Conservation (phyloP, 2,113 vertebrate genomes). For the Osmerus mordax region DNA sequence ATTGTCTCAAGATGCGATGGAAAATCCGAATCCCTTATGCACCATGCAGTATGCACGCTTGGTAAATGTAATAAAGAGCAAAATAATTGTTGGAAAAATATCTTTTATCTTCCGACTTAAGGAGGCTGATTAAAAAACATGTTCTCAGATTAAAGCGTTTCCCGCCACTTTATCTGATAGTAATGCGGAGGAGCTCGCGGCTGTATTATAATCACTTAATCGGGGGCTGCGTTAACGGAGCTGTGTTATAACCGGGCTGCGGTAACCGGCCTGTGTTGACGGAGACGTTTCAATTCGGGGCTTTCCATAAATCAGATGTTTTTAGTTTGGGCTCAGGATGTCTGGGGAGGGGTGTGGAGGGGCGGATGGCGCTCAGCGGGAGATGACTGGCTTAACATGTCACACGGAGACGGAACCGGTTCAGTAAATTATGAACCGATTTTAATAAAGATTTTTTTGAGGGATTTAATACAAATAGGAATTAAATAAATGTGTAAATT, state of each 20-base stretch:
- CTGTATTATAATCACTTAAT: slow-evolving; percentile 48
- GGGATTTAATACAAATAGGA: too few species aligned
- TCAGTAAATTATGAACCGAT: too few species aligned
- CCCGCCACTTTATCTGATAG: slow-evolving; percentile 55
- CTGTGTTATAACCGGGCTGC: background rate
- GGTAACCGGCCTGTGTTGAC: slow-evolving; percentile 16
- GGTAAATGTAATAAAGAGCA: slow-evolving; percentile 51
- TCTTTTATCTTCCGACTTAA: slow-evolving; percentile 57
- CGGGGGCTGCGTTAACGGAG: slow-evolving; percentile 13
- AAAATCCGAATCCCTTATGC: slow-evolving; percentile 36
- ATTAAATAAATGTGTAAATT: too few species aligned
- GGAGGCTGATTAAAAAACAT: slow-evolving; percentile 54
- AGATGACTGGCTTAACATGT: too few species aligned
- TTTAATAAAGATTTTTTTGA: too few species aligned
- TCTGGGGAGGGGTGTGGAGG: too few species aligned
- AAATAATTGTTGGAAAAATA: slow-evolving; percentile 35
- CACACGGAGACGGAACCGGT: too few species aligned
- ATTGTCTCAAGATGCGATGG: slow-evolving; percentile 71
- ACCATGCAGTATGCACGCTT: slow-evolving; percentile 53
- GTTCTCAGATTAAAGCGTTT: slow-evolving; percentile 55
- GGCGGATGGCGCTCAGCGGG: too few species aligned
- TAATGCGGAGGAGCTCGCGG: slow-evolving; percentile 46
- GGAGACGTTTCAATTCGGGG: slow-evolving; percentile 18
- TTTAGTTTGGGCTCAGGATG: too few species aligned
- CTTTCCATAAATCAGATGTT: slow-evolving; percentile 22